Evolutionary conservation across 2,113 vertebrate genomes (phyloP).

Genomic region (Bucco capensis): DNA sequence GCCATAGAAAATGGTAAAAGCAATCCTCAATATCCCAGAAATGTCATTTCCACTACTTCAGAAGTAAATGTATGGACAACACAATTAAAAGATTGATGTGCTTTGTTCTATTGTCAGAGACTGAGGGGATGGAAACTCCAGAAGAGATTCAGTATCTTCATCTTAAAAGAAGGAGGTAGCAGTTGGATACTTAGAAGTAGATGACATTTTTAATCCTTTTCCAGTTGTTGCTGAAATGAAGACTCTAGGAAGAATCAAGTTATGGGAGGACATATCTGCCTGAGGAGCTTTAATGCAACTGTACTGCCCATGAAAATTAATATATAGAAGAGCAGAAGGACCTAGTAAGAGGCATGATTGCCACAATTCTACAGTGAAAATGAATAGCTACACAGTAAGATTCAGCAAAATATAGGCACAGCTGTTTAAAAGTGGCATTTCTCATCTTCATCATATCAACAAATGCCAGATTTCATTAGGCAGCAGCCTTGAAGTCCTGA

Average conservation of each 20-base stretch:
- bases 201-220: neutral
- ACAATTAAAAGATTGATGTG: neutral
- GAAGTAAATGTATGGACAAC: neutral
- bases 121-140: neutral
- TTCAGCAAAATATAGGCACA: neutral
- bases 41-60: neutral
- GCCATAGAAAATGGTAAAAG: neutral
- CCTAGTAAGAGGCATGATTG: neutral
- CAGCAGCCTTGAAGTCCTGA: neutral
- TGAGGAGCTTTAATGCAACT: neutral
- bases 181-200: neutral
- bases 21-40: neutral
- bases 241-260: neutral
- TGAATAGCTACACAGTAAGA: neutral
- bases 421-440: neutral
- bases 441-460: neutral
- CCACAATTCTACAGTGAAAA: neutral
- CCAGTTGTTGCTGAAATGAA: neutral
- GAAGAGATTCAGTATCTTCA: neutral
- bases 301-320: neutral
- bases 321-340: neutral
- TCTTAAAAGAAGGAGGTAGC: neutral
- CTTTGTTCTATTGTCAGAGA: neutral
- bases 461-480: neutral
- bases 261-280: neutral